Conservation (phyloP, 2,888 invertebrate species). For the Dicycla oo region DNA sequence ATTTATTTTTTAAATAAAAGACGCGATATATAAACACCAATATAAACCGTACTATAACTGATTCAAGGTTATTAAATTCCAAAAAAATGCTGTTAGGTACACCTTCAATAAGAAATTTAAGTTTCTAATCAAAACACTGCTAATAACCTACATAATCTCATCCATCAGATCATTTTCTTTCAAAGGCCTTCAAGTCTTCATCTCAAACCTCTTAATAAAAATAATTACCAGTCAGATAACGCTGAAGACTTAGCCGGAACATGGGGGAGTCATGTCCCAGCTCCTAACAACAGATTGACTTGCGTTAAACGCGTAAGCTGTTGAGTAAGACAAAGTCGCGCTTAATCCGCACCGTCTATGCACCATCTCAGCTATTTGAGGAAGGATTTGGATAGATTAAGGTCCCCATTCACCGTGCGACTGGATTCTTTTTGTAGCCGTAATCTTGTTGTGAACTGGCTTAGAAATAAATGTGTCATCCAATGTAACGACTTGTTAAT, state of each 20-base stretch:
- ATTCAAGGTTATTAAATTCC: too few relatives aligned
- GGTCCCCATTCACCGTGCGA: conserved; percentile 70
- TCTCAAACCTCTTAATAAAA: conserved; percentile 49
- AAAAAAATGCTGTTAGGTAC: too few relatives aligned
- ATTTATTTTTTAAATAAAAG: too few relatives aligned
- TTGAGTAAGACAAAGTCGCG: conserved; percentile 82
- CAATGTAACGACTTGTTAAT: conserved; percentile 49
- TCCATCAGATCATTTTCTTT: neutral
- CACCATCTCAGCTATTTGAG: conserved; percentile 77
- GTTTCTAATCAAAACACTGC: too few relatives aligned
- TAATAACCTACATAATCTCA: too few relatives aligned
- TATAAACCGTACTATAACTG: too few relatives aligned
- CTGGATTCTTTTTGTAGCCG: conserved; percentile 66
- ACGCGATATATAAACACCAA: too few relatives aligned
- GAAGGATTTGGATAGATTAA: conserved; percentile 80
- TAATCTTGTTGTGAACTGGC: conserved; percentile 63
- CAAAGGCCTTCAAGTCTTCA: conserved; percentile 14
- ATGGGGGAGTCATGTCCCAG: conserved; percentile 63
- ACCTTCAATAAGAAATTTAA: too few relatives aligned
- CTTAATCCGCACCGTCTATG: conserved; percentile 78
- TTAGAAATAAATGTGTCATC: conserved; percentile 51
- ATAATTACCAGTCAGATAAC: conserved; percentile 53
- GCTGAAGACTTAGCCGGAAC: conserved; percentile 64
- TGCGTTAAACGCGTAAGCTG: conserved; percentile 76
- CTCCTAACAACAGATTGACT: conserved; percentile 68